These are phyloP conservation scores for Marmota flaviventris DNA, from an alignment of 2,113 vertebrate species.

Conservation along the genomic window DNA sequence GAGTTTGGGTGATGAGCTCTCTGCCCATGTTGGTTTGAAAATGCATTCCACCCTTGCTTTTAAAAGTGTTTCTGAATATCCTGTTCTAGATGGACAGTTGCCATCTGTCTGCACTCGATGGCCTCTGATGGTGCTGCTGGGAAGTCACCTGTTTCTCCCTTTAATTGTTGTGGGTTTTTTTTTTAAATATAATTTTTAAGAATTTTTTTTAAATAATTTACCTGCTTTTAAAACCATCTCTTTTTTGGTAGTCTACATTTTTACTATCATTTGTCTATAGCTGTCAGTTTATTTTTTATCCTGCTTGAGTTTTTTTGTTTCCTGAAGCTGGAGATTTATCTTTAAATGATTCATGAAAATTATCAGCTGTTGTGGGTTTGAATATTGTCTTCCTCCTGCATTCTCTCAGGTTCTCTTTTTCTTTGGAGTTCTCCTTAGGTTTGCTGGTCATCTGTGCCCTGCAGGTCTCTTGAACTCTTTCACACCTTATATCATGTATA, in stretches of 20 bases:
- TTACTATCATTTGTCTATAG: neutral
- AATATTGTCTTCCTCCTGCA: neutral
- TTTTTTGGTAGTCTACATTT: neutral
- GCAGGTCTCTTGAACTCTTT: neutral
- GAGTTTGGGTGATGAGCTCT: neutral
- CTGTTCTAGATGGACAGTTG: neutral
- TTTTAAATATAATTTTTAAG: neutral
- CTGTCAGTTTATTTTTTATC: slow-evolving; percentile 26
- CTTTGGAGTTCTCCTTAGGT: neutral
- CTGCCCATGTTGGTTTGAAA: slow-evolving; percentile 37
- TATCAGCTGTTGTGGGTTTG: neutral
- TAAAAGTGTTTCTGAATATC: slow-evolving; percentile 3
- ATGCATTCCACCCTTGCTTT: neutral
- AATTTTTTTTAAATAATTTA: neutral
- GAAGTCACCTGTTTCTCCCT: neutral
- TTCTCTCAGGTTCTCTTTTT: neutral
- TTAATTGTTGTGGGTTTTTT: neutral
- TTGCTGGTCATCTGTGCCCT: neutral
- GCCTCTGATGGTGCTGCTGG: neutral
- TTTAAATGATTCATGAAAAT: neutral
- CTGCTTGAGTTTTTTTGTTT: slow-evolving; percentile 29
- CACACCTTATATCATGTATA: neutral
- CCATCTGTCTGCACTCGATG: neutral
- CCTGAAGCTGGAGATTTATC: slow-evolving; percentile 8
- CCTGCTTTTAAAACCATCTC: neutral